These are phyloP conservation scores for Piprites chloris DNA, from an alignment of 2,113 vertebrate species.

Conservation along the genomic window DNA sequence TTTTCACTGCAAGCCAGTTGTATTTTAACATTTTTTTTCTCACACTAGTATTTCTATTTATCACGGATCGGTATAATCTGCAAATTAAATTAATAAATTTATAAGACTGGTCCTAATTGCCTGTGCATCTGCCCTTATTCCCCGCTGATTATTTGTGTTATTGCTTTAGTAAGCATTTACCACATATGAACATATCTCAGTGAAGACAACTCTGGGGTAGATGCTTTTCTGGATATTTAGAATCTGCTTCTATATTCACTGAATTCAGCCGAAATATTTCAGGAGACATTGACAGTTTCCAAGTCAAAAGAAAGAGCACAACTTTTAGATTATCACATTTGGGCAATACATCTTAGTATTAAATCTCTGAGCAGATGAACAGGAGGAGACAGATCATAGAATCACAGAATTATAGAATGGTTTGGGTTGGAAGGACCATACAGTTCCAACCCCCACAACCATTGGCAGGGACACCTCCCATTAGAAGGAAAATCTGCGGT, in stretches of 20 bases:
- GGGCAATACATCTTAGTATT: not conserved
- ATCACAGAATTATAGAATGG: not conserved
- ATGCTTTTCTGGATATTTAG: not conserved
- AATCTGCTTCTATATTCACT: not conserved
- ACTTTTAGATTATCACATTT: not conserved
- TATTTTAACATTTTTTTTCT: not conserved
- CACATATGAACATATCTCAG: not conserved
- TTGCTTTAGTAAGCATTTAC: not conserved
- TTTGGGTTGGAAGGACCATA: not conserved
- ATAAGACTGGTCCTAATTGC: not conserved
- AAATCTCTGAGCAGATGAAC: not conserved
- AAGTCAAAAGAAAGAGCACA: not conserved
- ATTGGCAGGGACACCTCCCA: not conserved
- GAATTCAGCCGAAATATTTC: not conserved
- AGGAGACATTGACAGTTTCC: not conserved
- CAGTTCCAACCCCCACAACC: not conserved
- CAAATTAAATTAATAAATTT: slow-evolving; percentile 21
- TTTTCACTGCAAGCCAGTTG: not conserved
- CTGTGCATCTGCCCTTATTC: not conserved
- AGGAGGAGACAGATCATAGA: not conserved
- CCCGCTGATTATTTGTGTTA: not conserved
- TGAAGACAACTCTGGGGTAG: not conserved
- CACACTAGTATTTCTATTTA: not conserved
- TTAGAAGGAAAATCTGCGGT: not conserved
- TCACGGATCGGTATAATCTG: not conserved